These are phyloP conservation scores for Lepidocyrtoides sp. DNA, from an alignment of 2,888 invertebrate species.

Conservation along the genomic window DNA sequence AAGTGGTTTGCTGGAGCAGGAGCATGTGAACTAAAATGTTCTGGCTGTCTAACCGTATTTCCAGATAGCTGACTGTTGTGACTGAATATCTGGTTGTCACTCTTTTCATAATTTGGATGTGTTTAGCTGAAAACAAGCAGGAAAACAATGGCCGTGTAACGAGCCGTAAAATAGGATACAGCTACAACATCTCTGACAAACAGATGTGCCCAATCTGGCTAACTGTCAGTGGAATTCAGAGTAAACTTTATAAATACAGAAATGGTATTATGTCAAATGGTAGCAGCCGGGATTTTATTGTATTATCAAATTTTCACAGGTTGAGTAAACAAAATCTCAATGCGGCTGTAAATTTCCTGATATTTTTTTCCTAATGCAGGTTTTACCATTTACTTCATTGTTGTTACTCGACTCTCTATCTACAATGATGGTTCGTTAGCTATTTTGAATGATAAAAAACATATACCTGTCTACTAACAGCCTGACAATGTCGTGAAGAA, in stretches of 20 bases:
- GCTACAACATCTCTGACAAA: slow-evolving; percentile 41
- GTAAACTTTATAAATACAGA: neutral
- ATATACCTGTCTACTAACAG: no score
- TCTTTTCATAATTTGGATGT: slow-evolving; percentile 48
- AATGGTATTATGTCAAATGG: slow-evolving; percentile 45
- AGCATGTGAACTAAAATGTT: neutral
- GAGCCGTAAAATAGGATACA: slow-evolving; percentile 57
- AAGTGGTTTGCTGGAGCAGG: neutral
- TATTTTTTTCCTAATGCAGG: neutral
- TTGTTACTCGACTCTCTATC: no score
- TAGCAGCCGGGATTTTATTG: slow-evolving; percentile 58
- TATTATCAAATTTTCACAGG: slow-evolving; percentile 79
- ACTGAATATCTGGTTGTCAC: slow-evolving; percentile 58
- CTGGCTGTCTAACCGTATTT: slow-evolving; percentile 53
- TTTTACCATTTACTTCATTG: no score
- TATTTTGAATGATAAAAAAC: no score
- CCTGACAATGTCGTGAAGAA: no score
- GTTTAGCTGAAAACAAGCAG: slow-evolving; percentile 69
- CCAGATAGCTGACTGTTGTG: slow-evolving; percentile 51
- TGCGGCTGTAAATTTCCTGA: slow-evolving; percentile 50
- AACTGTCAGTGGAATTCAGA: slow-evolving; percentile 46
- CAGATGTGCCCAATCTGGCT: slow-evolving; percentile 71
- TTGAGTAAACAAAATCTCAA: slow-evolving; percentile 69
- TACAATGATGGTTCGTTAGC: no score
- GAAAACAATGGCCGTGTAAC: slow-evolving; percentile 63